Evolutionary conservation across 2,888 invertebrate species (phyloP).

Genomic region (Petrophora chlorosata): DNA sequence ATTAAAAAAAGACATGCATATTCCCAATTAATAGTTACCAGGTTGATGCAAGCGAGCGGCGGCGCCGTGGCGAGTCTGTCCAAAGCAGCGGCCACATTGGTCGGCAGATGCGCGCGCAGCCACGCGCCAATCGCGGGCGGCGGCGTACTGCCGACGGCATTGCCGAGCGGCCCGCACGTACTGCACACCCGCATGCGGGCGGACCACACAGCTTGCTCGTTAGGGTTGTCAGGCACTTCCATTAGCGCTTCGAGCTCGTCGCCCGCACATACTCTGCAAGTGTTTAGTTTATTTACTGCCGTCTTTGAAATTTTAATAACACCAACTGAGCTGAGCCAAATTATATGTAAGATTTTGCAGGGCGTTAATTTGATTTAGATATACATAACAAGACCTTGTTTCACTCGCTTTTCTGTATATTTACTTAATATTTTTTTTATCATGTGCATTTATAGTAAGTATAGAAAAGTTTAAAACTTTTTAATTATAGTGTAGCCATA

Average conservation of each 20-base stretch:
- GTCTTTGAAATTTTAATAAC: too few relatives aligned
- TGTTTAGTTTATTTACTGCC: background rate
- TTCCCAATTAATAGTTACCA: slow-evolving; percentile 40
- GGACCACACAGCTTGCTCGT: slow-evolving; percentile 58
- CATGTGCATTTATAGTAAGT: too few relatives aligned
- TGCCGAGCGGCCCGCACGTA: slow-evolving; percentile 46
- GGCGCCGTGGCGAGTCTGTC: slow-evolving; percentile 64
- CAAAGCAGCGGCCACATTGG: slow-evolving; percentile 59
- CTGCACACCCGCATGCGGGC: slow-evolving; percentile 68
- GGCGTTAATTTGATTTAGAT: too few relatives aligned
- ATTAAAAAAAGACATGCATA: too few relatives aligned
- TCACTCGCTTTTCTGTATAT: too few relatives aligned
- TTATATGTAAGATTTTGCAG: too few relatives aligned
- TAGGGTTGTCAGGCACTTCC: slow-evolving; percentile 50
- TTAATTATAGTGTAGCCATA: too few relatives aligned
- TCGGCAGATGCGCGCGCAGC: slow-evolving; percentile 66
- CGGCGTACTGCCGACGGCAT: slow-evolving; percentile 48
- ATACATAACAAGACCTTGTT: too few relatives aligned
- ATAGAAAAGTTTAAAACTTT: too few relatives aligned
- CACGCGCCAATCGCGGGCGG: slow-evolving; percentile 66
- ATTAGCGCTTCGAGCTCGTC: slow-evolving; percentile 60
- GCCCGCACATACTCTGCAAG: slow-evolving; percentile 62
- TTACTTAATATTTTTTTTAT: too few relatives aligned
- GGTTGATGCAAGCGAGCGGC: slow-evolving; percentile 54
- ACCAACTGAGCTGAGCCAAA: too few relatives aligned